Conservation (phyloP, 2,113 vertebrate genomes). For the Gulo gulo region DNA sequence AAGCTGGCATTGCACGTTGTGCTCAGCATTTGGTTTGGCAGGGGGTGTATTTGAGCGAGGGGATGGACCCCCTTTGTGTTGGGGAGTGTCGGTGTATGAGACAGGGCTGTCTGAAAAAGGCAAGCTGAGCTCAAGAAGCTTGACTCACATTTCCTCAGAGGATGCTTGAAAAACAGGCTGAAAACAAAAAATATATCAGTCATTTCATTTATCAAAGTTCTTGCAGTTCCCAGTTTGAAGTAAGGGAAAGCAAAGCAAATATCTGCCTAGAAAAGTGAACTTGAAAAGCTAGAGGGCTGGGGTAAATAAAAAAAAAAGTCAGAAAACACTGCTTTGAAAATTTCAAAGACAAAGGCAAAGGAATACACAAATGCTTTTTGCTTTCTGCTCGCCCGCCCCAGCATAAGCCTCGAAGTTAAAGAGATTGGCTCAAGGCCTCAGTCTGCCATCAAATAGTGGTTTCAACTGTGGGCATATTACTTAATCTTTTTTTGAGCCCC, state of each 20-base stretch:
- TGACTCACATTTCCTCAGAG: not conserved
- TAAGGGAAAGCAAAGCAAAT: slow-evolving; percentile 23
- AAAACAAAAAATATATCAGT: not conserved
- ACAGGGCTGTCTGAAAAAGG: not conserved
- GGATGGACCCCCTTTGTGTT: not conserved
- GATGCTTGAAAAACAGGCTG: not conserved
- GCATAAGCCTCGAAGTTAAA: not conserved
- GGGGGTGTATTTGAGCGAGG: not conserved
- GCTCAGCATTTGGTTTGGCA: not conserved
- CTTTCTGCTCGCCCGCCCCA: not conserved
- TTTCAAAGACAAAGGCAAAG: slow-evolving; percentile 19
- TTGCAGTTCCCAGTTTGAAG: slow-evolving; percentile 22
- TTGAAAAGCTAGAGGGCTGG: slow-evolving; percentile 20
- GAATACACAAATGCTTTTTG: not conserved
- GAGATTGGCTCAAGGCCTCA: not conserved
- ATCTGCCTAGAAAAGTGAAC: slow-evolving; percentile 36
- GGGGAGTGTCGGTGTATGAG: not conserved
- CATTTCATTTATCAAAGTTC: slow-evolving; percentile 53
- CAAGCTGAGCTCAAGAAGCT: not conserved
- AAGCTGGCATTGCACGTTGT: rapidly evolving
- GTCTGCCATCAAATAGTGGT: not conserved
- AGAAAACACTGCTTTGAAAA: slow-evolving; percentile 17
- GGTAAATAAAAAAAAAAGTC: not conserved
- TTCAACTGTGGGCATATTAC: not conserved
- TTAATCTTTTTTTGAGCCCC: not conserved